These are phyloP conservation scores for Paedocypris sp. DNA, from an alignment of 2,113 vertebrate species.

Conservation along the genomic window DNA sequence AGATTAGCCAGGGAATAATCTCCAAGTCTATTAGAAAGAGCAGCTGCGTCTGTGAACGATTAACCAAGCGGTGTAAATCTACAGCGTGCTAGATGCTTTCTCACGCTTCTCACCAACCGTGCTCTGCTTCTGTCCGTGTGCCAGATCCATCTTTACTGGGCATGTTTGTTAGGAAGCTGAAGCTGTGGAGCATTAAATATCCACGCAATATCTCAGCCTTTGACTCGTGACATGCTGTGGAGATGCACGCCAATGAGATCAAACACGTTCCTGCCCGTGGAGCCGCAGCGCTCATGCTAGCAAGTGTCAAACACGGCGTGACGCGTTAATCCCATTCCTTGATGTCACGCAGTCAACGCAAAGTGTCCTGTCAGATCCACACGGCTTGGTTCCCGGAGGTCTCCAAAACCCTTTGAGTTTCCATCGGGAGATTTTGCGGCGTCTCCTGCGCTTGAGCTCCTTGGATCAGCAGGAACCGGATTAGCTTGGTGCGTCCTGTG, in stretches of 20 bases:
- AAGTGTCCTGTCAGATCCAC: too few species aligned
- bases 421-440: background rate
- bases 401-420: too few species aligned
- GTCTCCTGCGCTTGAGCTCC: conserved; percentile 19
- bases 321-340: background rate
- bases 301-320: background rate
- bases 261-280: conserved; percentile 13
- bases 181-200: background rate
- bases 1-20: conserved; percentile 10
- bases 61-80: background rate
- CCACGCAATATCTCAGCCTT: background rate
- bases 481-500: conserved; percentile 45
- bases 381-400: too few species aligned
- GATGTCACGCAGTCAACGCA: background rate
- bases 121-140: too few species aligned
- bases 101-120: too few species aligned
- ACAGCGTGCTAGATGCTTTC: background rate
- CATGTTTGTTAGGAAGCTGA: background rate
- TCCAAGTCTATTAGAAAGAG: background rate
- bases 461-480: conserved; percentile 51
- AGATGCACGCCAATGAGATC: background rate
- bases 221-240: background rate
- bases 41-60: background rate
- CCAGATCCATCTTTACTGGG: too few species aligned
- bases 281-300: background rate